Percentiles rank a stretch among this genome's conserved stretches.
These are phyloP conservation scores for Myrmecophaga tridactyla DNA, from an alignment of 2,113 vertebrate species.

Conservation along the genomic window DNA sequence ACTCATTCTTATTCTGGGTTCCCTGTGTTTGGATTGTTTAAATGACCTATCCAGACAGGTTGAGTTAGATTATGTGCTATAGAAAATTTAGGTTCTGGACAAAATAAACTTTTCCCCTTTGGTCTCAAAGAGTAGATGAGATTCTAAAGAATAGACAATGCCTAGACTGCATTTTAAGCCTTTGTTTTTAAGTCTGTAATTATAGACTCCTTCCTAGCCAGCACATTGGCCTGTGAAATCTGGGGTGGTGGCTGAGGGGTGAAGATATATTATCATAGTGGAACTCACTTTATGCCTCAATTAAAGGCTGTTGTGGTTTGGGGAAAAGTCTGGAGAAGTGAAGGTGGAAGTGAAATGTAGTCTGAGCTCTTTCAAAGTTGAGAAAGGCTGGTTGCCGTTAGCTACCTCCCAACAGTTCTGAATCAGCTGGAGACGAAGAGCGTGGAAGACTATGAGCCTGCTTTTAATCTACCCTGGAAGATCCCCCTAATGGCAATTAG, in stretches of 20 bases:
- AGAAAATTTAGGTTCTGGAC: no score
- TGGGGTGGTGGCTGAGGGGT: no score
- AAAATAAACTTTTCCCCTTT: no score
- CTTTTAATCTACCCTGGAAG: background rate
- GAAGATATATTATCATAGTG: background rate
- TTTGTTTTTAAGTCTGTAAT: background rate
- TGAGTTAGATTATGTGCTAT: no score
- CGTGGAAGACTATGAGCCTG: background rate
- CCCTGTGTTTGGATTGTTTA: no score
- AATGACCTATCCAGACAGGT: no score
- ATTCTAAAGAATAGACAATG: no score
- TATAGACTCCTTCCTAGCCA: background rate
- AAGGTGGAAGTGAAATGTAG: background rate
- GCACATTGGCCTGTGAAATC: background rate
- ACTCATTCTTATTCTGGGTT: no score
- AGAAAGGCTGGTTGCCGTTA: rapidly evolving
- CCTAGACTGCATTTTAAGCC: background rate
- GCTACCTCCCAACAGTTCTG: background rate
- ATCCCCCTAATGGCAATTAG: background rate
- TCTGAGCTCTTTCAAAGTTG: background rate
- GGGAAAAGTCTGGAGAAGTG: background rate
- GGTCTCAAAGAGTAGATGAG: no score
- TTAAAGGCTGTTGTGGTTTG: background rate
- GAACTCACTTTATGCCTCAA: background rate
- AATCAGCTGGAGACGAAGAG: background rate